phyloP scores from a whole-genome alignment of 2,113 vertebrate genomes.

The Muscicapa adusta region DNA sequence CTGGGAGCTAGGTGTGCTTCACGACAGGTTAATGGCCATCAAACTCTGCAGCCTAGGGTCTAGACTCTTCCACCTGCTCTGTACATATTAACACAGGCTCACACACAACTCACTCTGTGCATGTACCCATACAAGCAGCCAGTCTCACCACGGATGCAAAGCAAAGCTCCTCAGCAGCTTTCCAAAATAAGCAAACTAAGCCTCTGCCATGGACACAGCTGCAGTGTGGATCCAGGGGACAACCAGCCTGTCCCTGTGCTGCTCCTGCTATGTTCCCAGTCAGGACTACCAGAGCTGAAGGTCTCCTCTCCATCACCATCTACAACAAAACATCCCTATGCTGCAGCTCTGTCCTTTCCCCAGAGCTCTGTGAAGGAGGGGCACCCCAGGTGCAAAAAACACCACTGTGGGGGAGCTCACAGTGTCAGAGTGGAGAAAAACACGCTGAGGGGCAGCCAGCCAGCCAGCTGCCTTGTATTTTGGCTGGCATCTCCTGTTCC shows the following conservation, averaged over 20 bases:
- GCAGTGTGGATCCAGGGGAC: background rate
- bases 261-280: background rate
- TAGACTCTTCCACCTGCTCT: constrained; percentile 42
- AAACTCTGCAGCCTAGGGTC: background rate
- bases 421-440: background rate
- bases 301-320: background rate
- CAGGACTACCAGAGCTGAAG: background rate
- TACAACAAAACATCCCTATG: accelerated
- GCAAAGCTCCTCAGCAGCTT: background rate
- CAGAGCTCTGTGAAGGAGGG: background rate
- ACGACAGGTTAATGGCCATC: background rate
- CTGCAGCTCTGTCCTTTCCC: background rate
- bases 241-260: background rate
- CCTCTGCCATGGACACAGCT: background rate
- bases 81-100: constrained; percentile 12
- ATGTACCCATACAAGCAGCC: accelerated
- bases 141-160: background rate
- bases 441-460: background rate
- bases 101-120: background rate
- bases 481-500: background rate
- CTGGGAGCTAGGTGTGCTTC: background rate
- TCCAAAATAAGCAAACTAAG: constrained; percentile 19
- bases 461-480: background rate
- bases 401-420: background rate
- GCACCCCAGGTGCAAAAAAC: background rate